Base-by-base conservation (phyloP, 2,888 invertebrate species). In the Ethmia dodecea region DNA sequence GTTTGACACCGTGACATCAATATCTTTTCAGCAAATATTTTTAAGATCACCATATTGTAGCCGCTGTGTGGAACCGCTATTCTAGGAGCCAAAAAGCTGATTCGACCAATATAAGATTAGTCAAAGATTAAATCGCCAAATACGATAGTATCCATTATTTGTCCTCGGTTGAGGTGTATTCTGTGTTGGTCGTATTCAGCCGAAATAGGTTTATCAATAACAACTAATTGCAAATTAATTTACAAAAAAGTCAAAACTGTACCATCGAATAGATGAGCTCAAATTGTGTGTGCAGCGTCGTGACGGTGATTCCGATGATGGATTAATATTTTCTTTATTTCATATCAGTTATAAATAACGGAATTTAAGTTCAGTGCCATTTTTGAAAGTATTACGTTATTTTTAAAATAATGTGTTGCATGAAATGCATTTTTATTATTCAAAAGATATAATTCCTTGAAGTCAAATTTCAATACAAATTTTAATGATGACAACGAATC, bases 341-440 rank as follows among this genome's bases (percentile, higher is more conserved):
- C 43, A 47, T 47, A 49, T 55, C 50, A 46, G 43, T 61, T 57
- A 62, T 57, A 60, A 55, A 55, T 66, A 55, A 65, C 60, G 52
- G 55, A 62, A 58, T 64, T 56, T 60, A 62, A 54, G 55, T 79
- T 78, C 77, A 74, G 83, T 83, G 83, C 83, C 83, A 83, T 83
- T 79, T 67, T 69, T 52, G 65, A 69, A 74, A 78, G 77, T 78
- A 78, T 83, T 81, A 74, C 70, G 74, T 80, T 81, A 78, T 80
- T 79, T 83, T 77, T 55, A 72, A 75, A 76, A 75, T 74, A 71
- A 74, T 78, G 71, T 76, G 74, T 76, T 76, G 83, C 83, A 84
- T 84, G 52, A 73, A 75, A 84, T 84, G 83, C 83, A 77, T 75
- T 75, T 71, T 67, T 51, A 49, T 31, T 29, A 36, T 32, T 36